phyloP scores from a whole-genome alignment of 1,140 invertebrate genomes.

The Cydia fagiglandana region DNA sequence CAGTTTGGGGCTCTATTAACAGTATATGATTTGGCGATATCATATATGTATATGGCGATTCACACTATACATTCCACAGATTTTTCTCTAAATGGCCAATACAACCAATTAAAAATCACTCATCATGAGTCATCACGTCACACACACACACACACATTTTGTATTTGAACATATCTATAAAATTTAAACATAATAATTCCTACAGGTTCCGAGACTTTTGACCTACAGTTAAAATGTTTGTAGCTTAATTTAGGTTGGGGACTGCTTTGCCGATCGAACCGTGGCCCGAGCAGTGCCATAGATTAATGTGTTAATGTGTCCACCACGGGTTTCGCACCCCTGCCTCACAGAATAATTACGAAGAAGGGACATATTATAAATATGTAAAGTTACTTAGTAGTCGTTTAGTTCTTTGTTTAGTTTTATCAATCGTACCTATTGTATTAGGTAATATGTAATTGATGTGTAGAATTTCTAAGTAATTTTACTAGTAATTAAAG shows the following conservation, averaged over 20 bases:
- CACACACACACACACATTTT: no score
- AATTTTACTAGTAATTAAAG: neutral
- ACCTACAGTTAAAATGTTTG: neutral
- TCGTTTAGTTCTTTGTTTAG: neutral
- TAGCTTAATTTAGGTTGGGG: neutral
- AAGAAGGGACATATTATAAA: neutral
- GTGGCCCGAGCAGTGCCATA: neutral
- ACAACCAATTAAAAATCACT: no score
- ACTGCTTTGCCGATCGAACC: neutral
- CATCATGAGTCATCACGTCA: no score
- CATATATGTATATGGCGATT: no score
- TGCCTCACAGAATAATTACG: slow-evolving; percentile 3
- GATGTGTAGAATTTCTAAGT: no score
- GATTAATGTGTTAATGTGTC: slow-evolving; percentile 16
- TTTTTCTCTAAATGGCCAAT: no score
- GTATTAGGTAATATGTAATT: no score
- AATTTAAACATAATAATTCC: no score
- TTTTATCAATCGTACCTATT: neutral
- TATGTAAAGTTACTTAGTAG: neutral
- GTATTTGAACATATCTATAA: no score
- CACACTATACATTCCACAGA: no score
- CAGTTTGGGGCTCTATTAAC: no score
- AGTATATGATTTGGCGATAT: no score
- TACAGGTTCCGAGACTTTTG: neutral
- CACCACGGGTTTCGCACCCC: slow-evolving; percentile 16